Percentiles rank a stretch among this genome's conserved stretches.
phyloP scores from a whole-genome alignment of 2,888 invertebrate species.

The Tipula unca region DNA sequence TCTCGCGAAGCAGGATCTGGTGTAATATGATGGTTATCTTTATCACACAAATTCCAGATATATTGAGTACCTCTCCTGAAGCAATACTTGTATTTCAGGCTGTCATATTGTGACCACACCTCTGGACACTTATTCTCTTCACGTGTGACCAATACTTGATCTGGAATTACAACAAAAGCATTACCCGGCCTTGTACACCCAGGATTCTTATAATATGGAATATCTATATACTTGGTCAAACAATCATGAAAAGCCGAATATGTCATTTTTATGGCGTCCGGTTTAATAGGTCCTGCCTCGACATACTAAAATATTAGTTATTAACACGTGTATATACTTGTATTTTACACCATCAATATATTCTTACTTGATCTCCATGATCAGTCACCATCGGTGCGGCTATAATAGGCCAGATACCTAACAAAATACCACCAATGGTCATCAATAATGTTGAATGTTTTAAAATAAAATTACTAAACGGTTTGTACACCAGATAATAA shows the following conservation, averaged over 20 bases:
- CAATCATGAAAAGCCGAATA: not conserved
- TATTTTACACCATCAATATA: not conserved
- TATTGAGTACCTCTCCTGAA: not conserved
- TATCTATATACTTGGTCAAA: not conserved
- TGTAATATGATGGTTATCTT: not conserved
- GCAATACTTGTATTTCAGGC: not conserved
- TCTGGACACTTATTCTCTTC: not conserved
- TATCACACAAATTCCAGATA: not conserved
- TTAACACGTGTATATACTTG: not conserved
- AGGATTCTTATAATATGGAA: not conserved
- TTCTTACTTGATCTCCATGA: not conserved
- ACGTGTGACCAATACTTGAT: not conserved
- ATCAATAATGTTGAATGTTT: not conserved
- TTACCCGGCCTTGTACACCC: not conserved
- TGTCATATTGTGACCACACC: not conserved
- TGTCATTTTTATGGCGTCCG: not conserved
- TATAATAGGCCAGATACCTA: not conserved
- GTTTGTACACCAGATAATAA: not conserved
- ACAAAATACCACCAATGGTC: not conserved
- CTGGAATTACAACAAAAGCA: not conserved
- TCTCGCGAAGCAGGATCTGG: no score
- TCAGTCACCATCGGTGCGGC: not conserved
- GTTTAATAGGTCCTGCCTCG: not conserved
- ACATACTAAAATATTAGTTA: not conserved
- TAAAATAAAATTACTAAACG: no score